Evolutionary conservation across 2,888 invertebrate genomes (phyloP), one percentile per base, ranked within the genome.

Genomic region (Synanthedon andrenaeformis): DNA sequence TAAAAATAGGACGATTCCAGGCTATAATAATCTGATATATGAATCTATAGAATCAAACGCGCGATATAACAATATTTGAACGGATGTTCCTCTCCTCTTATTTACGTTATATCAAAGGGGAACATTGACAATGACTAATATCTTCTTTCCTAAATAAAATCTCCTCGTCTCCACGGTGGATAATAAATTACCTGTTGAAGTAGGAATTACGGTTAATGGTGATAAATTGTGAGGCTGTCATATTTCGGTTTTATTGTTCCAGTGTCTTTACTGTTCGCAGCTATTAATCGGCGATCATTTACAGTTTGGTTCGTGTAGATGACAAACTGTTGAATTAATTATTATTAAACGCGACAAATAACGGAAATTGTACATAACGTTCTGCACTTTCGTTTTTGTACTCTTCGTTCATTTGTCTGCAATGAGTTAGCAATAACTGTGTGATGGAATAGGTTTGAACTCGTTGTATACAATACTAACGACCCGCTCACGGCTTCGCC

Each of bases 161-260:
- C 45, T 45, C 13, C 45, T 45, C 45, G 45, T 45, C 45, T 45
- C 45, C 14, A 13, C 14, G 17, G 17, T 49, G 60, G 66, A 70
- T 74, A 69, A 76, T 74, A 74, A 76, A 75, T 74, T 69, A 64
- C 63, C 56, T 63, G 65, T 67, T 66, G 66, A 67, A 69, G 70
- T 70, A 70, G 70, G 68, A 67, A 70, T 72, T 70, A 64, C 65
- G 64, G 61, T 65, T 74, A 71, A 77, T 72, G 67, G 69, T 73
- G 72, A 74, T 74, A 70, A 72, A 74, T 73, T 61, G 70, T 64
- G 65, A 52, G 65, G 66, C 69, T 69, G 71, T 73, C 76, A 76
- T 79, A 74, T 74, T 73, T 74, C 68, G 68, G 71, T 74, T 77
- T 79, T 79, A 79, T 76, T 75, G 76, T 76, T 74, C 71, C 66